Evolutionary conservation across 37 sponge, comb jelly and placozoan genomes (phyloP).

Genomic region (Bolinopsis microptera): DNA sequence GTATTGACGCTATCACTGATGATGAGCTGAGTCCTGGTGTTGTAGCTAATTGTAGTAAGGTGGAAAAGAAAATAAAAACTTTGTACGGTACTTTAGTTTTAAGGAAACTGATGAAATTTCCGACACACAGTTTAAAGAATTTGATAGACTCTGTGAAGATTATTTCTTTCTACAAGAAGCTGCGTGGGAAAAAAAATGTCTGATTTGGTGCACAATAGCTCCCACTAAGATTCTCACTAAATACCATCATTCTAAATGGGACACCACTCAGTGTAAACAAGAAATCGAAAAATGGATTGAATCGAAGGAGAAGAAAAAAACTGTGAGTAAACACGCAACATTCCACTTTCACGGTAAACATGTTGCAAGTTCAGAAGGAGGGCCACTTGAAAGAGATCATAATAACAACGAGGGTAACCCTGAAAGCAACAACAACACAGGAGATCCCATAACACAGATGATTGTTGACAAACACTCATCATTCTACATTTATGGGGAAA

Average conservation of each 20-base stretch:
- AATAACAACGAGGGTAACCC: no score
- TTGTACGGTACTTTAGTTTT: neutral
- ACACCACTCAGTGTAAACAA: neutral
- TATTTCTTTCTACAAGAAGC: slow-evolving; percentile 7
- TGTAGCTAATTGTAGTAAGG: neutral
- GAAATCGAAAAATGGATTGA: neutral
- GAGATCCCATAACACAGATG: no score
- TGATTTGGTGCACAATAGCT: neutral
- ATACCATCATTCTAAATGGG: neutral
- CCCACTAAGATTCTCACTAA: neutral
- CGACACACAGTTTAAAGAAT: neutral
- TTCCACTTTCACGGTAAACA: neutral
- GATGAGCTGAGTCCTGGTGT: neutral
- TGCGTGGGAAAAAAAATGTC: neutral
- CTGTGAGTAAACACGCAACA: neutral
- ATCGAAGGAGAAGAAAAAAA: neutral
- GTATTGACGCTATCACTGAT: neutral
- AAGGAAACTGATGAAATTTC: neutral
- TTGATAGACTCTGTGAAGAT: neutral
- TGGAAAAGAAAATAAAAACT: neutral
- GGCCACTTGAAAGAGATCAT: no score
- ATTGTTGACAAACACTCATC: no score
- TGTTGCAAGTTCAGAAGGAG: no score
- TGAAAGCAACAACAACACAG: no score
- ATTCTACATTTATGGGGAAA: no score